Base-by-base conservation (phyloP, 2,113 vertebrate genomes). In the Limanda limanda region DNA sequence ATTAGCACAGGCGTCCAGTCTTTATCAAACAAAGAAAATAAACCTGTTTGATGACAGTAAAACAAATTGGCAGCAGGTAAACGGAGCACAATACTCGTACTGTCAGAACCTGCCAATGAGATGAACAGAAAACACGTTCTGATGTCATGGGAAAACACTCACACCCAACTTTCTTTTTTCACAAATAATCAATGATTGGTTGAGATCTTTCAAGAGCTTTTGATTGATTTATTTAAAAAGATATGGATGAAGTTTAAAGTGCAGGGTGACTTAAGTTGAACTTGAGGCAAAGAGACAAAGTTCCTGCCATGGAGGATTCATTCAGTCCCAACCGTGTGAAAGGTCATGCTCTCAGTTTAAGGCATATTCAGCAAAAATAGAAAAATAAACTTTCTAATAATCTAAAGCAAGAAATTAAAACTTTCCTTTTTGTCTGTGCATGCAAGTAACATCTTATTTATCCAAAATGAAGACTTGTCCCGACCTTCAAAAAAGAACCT, bases 21-120 rank as follows among this genome's bases (percentile, higher is more conserved):
- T 42, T 67, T 23, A 71, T 48, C 54, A 73, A 57, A 81, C 64
- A 71, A 40, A 62, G 72, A 54, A 47, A 57, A 42, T 1, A 77
- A 11, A 61, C 0, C 10, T 2, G 8, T 64, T 83, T 66, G 17
- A 75, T 35, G 71, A 58, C 60, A 42, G 24, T 23, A 51, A 61
- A 80, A 75, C 20, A 17, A 66, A 45, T 35, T 5, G 37, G 57
- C 62, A 21, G 62, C 42, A 24, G 51, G 64, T 35, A 78, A 73
- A 74, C 77, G 42, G 23, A 72, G 67, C 51, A 73, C 56, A 70
- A 15, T 59, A 4, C 45, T n/a, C 15, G 40, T 35, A 40, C 68
- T 70, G 77, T 25, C 42, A 69, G 67, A 68, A 69, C 45, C 51
- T 27, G 20, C 18, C 62, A 25, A 1, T 7, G 61, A 68, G 61